These are phyloP conservation scores for Anthonomus grandis DNA, from an alignment of 1,140 invertebrate species.

Conservation along the genomic window DNA sequence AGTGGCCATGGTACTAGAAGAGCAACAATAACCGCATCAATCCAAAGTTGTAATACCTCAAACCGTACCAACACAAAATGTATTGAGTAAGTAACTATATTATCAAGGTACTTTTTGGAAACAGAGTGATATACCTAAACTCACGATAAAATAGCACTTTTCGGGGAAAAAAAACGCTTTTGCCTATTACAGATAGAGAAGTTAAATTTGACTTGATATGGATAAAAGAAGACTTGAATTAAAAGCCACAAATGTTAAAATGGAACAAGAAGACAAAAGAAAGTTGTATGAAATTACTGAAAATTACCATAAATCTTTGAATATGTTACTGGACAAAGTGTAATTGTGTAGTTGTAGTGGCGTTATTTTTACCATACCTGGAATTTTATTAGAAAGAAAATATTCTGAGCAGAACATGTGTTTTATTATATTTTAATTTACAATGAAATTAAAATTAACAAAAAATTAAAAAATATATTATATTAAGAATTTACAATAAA, in stretches of 20 bases:
- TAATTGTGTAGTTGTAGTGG: no score
- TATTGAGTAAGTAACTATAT: background rate
- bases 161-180: background rate
- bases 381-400: no score
- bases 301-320: no score
- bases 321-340: background rate
- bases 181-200: background rate
- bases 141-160: background rate
- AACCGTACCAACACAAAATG: background rate
- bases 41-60: background rate
- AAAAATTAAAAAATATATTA: no score
- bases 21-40: background rate
- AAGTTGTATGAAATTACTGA: background rate
- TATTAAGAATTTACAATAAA: no score
- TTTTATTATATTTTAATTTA: no score
- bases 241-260: background rate
- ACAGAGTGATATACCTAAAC: no score
- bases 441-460: no score
- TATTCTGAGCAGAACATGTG: no score
- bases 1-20: background rate
- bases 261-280: background rate
- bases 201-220: background rate
- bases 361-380: no score
- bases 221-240: background rate
- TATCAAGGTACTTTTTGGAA: background rate